These are phyloP conservation scores for Tenodera sinensis DNA, from an alignment of 2,888 invertebrate genomes.

Conservation along the genomic window DNA sequence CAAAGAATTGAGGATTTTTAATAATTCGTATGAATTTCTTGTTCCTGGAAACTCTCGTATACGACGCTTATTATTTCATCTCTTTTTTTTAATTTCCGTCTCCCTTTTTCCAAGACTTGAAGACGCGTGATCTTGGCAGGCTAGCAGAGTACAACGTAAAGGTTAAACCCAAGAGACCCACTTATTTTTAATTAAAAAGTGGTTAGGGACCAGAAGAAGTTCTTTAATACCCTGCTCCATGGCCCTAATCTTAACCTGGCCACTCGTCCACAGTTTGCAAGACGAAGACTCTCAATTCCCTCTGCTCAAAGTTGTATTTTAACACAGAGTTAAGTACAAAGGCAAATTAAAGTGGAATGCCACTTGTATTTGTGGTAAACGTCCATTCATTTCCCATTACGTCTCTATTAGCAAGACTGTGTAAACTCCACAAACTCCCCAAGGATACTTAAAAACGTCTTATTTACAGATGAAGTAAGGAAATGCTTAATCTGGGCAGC, in stretches of 20 bases:
- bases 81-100: not conserved
- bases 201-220: not conserved
- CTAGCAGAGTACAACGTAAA: not conserved
- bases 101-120: not conserved
- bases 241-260: not conserved
- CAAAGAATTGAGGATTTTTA: constrained; percentile 5
- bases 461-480: not conserved
- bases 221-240: not conserved
- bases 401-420: not conserved
- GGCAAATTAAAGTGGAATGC: not conserved
- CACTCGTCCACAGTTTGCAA: not conserved
- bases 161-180: not conserved
- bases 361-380: not conserved
- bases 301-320: not conserved
- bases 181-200: not conserved
- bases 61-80: not conserved
- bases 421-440: not conserved
- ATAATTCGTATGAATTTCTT: constrained; percentile 1
- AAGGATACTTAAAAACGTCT: not conserved
- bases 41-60: not conserved
- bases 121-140: not conserved
- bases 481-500: not conserved
- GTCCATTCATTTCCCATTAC: not conserved
- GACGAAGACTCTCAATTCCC: not conserved
- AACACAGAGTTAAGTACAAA: not conserved